phyloP scores from a whole-genome alignment of 2,797 vertebrate genomes.

The Oryzias dopingdopingensis region DNA sequence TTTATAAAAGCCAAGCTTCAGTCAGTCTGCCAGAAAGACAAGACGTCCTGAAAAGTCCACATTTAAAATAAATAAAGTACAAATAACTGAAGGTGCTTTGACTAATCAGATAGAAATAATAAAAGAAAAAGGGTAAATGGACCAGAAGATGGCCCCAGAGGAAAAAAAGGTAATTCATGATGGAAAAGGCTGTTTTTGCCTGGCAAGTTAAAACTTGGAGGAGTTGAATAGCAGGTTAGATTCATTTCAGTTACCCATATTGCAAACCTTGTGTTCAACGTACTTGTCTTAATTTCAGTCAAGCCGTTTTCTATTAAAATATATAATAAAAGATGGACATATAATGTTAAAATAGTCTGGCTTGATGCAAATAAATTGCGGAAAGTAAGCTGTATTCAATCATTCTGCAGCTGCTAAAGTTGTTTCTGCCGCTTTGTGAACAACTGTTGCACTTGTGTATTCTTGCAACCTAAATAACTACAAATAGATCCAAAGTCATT shows the following conservation, averaged over 20 bases:
- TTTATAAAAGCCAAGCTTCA: constrained; percentile 30
- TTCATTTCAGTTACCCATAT: constrained; percentile 23
- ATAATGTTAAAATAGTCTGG: no score
- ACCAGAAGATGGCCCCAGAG: constrained; percentile 21
- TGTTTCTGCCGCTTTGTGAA: no score
- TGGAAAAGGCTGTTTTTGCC: constrained; percentile 66
- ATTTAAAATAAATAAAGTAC: constrained; percentile 4
- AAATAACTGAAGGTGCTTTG: constrained; percentile 11
- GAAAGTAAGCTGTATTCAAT: no score
- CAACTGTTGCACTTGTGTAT: no score
- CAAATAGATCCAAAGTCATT: no score
- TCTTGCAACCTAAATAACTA: no score
- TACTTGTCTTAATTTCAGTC: no score
- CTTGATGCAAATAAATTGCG: no score
- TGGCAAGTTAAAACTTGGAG: constrained; percentile 47
- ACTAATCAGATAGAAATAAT: constrained; percentile 16
- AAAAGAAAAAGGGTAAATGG: constrained; percentile 17
- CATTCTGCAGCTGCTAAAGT: no score
- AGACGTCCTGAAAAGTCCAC: constrained; percentile 16
- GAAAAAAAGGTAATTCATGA: constrained; percentile 49
- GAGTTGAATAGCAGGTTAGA: constrained; percentile 43
- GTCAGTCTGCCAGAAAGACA: constrained; percentile 19
- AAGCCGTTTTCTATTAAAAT: no score
- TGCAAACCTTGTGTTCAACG: constrained; percentile 20
- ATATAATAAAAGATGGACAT: no score